Conservation (phyloP, 2,888 invertebrate genomes). For the Elegia similella region DNA sequence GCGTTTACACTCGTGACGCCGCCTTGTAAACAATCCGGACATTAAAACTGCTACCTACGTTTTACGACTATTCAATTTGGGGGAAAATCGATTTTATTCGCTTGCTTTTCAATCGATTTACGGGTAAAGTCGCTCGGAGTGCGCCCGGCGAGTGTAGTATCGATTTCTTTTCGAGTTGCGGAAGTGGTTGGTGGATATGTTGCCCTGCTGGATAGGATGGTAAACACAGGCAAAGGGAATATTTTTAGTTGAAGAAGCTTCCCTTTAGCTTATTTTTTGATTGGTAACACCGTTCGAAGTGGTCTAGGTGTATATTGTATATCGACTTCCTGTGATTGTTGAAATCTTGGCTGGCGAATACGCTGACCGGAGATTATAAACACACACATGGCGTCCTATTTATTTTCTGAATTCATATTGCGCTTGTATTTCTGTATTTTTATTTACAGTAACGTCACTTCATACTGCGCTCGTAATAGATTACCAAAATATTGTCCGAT, state of each 20-base stretch:
- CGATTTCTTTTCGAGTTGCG: constrained; percentile 56
- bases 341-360: too few relatives aligned
- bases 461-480: too few relatives aligned
- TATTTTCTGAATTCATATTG: too few relatives aligned
- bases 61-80: constrained; percentile 78
- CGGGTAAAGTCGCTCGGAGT: constrained; percentile 65
- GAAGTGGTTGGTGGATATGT: constrained; percentile 72
- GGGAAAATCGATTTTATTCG: constrained; percentile 82
- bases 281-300: too few relatives aligned
- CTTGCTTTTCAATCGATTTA: constrained; percentile 70
- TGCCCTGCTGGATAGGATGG: constrained; percentile 41
- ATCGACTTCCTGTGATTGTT: too few relatives aligned
- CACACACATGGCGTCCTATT: too few relatives aligned
- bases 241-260: constrained; percentile 38
- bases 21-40: constrained; percentile 77
- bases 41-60: constrained; percentile 75
- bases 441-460: too few relatives aligned
- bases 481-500: too few relatives aligned
- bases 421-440: too few relatives aligned
- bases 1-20: constrained; percentile 80
- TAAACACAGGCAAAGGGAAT: constrained; percentile 43
- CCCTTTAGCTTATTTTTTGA: not conserved
- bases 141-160: constrained; percentile 39
- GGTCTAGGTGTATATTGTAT: too few relatives aligned
- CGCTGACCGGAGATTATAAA: too few relatives aligned